phyloP scores from a whole-genome alignment of 2,113 vertebrate species.

The Octodon degus region DNA sequence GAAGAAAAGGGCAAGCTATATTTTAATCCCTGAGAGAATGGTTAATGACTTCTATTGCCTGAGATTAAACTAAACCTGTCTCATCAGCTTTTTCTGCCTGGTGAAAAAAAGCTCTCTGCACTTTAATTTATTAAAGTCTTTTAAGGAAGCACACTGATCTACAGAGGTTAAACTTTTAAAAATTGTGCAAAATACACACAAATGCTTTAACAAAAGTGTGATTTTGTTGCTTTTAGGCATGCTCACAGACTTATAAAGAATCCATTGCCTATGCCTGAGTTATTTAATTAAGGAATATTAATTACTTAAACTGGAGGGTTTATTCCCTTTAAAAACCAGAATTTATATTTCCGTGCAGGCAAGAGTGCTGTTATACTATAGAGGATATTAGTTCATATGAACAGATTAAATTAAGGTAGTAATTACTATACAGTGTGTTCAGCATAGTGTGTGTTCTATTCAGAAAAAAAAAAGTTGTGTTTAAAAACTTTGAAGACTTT shows the following conservation, averaged over 20 bases:
- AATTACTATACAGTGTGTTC: constrained; percentile 71
- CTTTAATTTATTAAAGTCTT: constrained; percentile 99
- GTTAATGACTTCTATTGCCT: constrained; percentile 99
- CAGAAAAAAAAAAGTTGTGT: constrained; percentile 52
- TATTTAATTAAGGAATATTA: constrained; percentile 98
- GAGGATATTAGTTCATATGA: constrained; percentile 71
- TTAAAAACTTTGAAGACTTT: constrained; percentile 56
- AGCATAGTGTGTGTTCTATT: constrained; percentile 49
- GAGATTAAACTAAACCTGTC: constrained; percentile 99
- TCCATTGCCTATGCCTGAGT: constrained; percentile 94
- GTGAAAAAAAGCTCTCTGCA: constrained; percentile 97
- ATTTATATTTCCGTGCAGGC: constrained; percentile 80
- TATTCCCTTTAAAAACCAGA: constrained; percentile 92
- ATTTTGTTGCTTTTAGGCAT: constrained; percentile 94
- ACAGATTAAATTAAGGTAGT: constrained; percentile 66
- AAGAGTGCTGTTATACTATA: constrained; percentile 63
- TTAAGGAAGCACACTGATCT: constrained; percentile 99
- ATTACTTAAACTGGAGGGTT: constrained; percentile 95
- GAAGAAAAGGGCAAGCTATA: constrained; percentile 99
- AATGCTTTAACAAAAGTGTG: constrained; percentile 95
- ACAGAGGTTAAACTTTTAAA: constrained; percentile 99
- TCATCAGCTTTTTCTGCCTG: constrained; percentile 99
- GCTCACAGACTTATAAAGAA: constrained; percentile 91
- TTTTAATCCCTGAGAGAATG: constrained; percentile 99
- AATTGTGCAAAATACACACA: constrained; percentile 96